These are phyloP conservation scores for Dasypogon diadema DNA, from an alignment of 2,888 invertebrate species.

Conservation along the genomic window DNA sequence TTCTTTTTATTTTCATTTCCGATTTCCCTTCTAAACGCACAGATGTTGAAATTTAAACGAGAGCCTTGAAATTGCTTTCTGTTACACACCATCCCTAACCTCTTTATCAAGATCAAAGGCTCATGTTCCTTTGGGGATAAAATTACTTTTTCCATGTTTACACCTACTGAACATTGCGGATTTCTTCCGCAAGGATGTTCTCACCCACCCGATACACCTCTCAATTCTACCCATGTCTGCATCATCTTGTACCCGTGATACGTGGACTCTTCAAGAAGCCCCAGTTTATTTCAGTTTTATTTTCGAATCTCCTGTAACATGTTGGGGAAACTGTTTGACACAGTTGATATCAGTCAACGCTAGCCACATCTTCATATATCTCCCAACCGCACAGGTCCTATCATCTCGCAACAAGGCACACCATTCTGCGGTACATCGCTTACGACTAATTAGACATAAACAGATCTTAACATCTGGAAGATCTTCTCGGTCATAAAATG, in stretches of 20 bases:
- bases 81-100: neutral
- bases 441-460: slow-evolving; percentile 49
- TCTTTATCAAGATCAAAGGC: neutral
- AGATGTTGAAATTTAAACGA: too few relatives aligned
- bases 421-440: slow-evolving; percentile 23
- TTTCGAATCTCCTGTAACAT: slow-evolving; percentile 1
- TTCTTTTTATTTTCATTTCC: too few relatives aligned
- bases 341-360: slow-evolving; percentile 22
- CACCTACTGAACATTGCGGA: slow-evolving; percentile 7
- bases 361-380: neutral
- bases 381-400: neutral
- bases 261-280: neutral
- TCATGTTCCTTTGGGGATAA: neutral
- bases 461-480: slow-evolving; percentile 49
- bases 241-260: neutral
- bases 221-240: neutral
- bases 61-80: too few relatives aligned
- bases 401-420: slow-evolving; percentile 35
- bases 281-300: neutral
- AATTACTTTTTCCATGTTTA: slow-evolving; percentile 25
- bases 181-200: slow-evolving; percentile 15
- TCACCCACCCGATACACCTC: slow-evolving; percentile 1
- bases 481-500: slow-evolving; percentile 31
- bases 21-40: too few relatives aligned
- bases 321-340: slow-evolving; percentile 2